Percentiles rank a stretch among this genome's conserved stretches.
These are phyloP conservation scores for Anas platyrhynchos DNA, from an alignment of 2,113 vertebrate genomes.

Conservation along the genomic window DNA sequence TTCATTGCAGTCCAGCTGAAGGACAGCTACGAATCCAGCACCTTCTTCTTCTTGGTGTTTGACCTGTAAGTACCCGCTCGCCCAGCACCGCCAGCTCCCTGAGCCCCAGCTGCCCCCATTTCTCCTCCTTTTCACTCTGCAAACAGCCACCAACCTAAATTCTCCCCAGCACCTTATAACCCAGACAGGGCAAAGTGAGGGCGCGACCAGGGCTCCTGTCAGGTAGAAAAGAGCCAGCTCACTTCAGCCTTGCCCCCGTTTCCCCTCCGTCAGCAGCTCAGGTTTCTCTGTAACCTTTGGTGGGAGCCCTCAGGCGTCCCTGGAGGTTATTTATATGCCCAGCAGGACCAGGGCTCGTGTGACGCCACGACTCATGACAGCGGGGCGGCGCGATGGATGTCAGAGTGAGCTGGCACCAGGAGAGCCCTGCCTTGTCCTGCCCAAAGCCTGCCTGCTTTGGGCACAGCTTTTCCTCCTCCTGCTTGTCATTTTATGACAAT, in stretches of 20 bases:
- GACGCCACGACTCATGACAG: background rate
- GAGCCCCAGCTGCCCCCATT: background rate
- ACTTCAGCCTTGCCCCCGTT: background rate
- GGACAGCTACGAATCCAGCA: constrained; percentile 93
- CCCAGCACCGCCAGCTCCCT: background rate
- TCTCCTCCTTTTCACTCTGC: background rate
- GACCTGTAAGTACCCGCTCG: constrained; percentile 89
- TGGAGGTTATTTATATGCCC: constrained; percentile 40
- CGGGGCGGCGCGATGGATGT: background rate
- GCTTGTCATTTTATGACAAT: background rate
- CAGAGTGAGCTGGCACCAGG: background rate
- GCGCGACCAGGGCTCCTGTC: background rate
- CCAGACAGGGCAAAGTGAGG: background rate
- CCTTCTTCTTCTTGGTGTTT: constrained; percentile 97
- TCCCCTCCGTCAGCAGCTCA: background rate
- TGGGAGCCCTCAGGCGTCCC: background rate
- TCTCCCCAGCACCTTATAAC: background rate
- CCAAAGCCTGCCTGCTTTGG: background rate
- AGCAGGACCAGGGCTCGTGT: background rate
- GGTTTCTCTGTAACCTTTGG: constrained; percentile 74
- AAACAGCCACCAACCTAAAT: background rate
- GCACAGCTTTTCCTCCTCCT: background rate
- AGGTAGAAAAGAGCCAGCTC: background rate
- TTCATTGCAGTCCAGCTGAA: constrained; percentile 92
- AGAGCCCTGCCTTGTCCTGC: background rate